Conservation (phyloP, 2,797 vertebrate genomes). For the Nannoperca obscura region DNA sequence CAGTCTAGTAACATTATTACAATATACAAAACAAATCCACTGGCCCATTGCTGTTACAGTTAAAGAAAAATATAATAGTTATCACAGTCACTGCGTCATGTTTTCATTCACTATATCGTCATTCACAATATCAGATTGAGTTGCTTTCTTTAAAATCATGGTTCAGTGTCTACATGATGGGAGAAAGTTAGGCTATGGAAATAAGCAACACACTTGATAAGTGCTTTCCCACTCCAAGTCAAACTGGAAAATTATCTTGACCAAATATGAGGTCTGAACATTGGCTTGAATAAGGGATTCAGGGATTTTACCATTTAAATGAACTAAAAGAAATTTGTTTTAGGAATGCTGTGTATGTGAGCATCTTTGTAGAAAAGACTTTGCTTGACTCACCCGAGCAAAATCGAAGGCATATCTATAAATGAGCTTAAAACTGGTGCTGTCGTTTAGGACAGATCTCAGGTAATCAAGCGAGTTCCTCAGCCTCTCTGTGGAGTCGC, state of each 20-base stretch:
- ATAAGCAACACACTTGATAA: slow-evolving; percentile 18
- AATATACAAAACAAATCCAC: slow-evolving; percentile 7
- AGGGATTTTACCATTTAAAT: slow-evolving; percentile 5
- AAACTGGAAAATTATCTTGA: slow-evolving; percentile 31
- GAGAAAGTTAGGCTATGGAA: slow-evolving; percentile 22
- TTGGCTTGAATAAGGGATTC: background rate
- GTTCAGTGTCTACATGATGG: slow-evolving; percentile 8
- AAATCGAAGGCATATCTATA: slow-evolving; percentile 99
- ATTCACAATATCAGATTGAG: slow-evolving; percentile 15
- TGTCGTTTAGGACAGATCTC: slow-evolving; percentile 97
- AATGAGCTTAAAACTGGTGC: slow-evolving; percentile 99
- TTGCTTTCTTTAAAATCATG: slow-evolving; percentile 20
- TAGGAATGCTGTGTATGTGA: background rate
- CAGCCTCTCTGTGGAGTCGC: slow-evolving; percentile 97
- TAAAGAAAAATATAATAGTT: background rate
- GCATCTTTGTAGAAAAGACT: background rate
- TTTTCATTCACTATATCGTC: slow-evolving; percentile 22
- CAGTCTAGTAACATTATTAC: background rate
- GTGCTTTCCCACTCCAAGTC: slow-evolving; percentile 30
- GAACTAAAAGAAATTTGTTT: slow-evolving; percentile 17
- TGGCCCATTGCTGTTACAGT: background rate
- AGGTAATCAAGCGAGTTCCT: slow-evolving; percentile 98
- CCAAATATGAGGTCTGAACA: slow-evolving; percentile 3
- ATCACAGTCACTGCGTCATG: background rate
- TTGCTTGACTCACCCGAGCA: slow-evolving; percentile 93